phyloP scores from a whole-genome alignment of 2,113 vertebrate species.

The Holacanthus passer region DNA sequence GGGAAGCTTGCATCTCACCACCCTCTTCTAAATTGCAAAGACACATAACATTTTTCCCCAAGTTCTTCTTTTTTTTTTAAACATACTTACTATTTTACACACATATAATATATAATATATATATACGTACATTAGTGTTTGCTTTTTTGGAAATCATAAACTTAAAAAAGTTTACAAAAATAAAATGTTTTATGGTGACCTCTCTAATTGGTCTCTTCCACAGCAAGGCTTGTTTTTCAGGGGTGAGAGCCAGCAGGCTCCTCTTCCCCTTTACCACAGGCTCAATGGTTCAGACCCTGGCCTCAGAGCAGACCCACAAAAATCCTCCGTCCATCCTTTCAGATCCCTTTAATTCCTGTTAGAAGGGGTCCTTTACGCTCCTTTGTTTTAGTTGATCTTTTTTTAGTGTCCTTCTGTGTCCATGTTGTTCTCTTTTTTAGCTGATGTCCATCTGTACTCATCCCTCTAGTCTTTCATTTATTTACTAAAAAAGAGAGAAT shows the following conservation, averaged over 20 bases:
- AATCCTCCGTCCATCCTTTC: conserved; percentile 56
- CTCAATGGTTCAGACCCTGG: conserved; percentile 65
- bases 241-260: conserved; percentile 64
- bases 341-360: conserved; percentile 59
- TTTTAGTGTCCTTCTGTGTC: conserved; percentile 71
- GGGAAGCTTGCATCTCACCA: conserved; percentile 2
- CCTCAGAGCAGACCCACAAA: conserved; percentile 50
- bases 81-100: conserved; percentile 68
- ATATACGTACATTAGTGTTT: conserved; percentile 80
- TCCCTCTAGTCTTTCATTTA: conserved; percentile 72
- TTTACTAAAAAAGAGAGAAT: conserved; percentile 83
- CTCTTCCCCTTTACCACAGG: conserved; percentile 56
- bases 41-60: conserved; percentile 27
- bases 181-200: conserved; percentile 86
- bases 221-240: conserved; percentile 77
- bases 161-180: conserved; percentile 88
- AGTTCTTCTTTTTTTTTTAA: conserved; percentile 58
- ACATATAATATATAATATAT: conserved; percentile 76
- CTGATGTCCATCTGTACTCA: conserved; percentile 78
- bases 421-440: conserved; percentile 69
- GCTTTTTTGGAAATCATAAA: conserved; percentile 84
- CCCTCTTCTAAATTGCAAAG: conserved; percentile 39
- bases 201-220: conserved; percentile 69
- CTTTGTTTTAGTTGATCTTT: conserved; percentile 70
- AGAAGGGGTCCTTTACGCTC: conserved; percentile 69